Base-by-base conservation (phyloP, 2,888 invertebrate species). In the Stenodera caucasica region DNA sequence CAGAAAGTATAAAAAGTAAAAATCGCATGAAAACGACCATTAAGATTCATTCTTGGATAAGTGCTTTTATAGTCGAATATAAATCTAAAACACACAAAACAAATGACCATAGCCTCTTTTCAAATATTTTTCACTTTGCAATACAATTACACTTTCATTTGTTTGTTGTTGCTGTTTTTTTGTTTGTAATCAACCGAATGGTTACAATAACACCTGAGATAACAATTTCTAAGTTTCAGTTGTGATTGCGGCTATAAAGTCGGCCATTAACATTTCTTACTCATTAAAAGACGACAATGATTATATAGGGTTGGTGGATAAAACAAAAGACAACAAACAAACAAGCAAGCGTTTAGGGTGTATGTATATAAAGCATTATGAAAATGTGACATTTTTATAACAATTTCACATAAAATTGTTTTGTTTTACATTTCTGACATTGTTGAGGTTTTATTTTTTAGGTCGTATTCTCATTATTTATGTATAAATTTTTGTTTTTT, bases 11-110 rank as follows among this genome's bases (percentile, higher is more conserved):
- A 11, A 23, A 45, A 45, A n/a, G 5, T 45, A 45, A 45, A 40
- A 40, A 18, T 21, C 45, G 33, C 21, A 54, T 23, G 21, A 50
- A 12, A 30, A 51, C 50, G 8, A 35, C 60, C 54, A 57, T 61
- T 61, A 61, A 57, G 57, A 57, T 57, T 49, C 57, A 49, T 53
- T 57, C 51, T 45, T 26, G 30, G 58, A 61, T 58, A 61, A 61
- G 55, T 55, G 51, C 53, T 54, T 53, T 53, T 49, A 51, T 14
- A 45, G 53, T 33, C 11, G 35, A 11, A 45, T 45, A 61, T 55
- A 58, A 61, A 58, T 58, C 57, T 21, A 29, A 33, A 21, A n/a
- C 53, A 53, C 33, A 53, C 12, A 8, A 1, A 45, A 45, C 45
- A 23, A 45, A 53, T 9, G n/a, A 21, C 12, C 7, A 32, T n/a